These are phyloP conservation scores for Leptopilina syphax DNA, from an alignment of 2,888 invertebrate species.

Conservation along the genomic window DNA sequence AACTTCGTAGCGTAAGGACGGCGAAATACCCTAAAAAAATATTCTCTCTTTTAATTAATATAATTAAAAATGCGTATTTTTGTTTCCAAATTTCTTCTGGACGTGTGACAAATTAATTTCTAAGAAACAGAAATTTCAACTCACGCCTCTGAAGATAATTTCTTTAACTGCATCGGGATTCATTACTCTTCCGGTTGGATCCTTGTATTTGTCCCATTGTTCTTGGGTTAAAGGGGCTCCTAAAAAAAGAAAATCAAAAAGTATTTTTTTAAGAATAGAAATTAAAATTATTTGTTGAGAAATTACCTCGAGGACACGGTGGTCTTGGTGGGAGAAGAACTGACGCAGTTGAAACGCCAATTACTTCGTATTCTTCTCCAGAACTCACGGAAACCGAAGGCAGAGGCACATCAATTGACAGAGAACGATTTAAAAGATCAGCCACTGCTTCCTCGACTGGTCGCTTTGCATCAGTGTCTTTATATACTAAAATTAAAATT, in stretches of 20 bases:
- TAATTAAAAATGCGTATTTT: neutral
- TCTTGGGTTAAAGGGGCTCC: constrained; percentile 85
- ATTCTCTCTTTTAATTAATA: constrained; percentile 10
- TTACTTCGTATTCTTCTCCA: constrained; percentile 86
- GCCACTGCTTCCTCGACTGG: constrained; percentile 82
- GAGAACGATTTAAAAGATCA: constrained; percentile 80
- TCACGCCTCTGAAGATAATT: constrained; percentile 94
- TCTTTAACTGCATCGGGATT: constrained; percentile 89
- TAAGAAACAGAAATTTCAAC: constrained; percentile 64
- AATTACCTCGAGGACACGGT: constrained; percentile 71
- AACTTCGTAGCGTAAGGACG: constrained; percentile 86
- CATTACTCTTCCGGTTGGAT: constrained; percentile 87
- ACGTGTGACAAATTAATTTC: constrained; percentile 9
- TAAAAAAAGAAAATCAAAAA: constrained; percentile 65
- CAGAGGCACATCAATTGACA: constrained; percentile 65
- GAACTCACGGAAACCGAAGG: constrained; percentile 72
- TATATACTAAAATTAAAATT: constrained; percentile 78
- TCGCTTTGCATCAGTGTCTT: constrained; percentile 80
- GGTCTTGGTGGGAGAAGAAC: constrained; percentile 85
- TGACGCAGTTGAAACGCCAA: constrained; percentile 78
- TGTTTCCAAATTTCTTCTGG: too few relatives aligned
- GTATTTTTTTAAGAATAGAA: neutral
- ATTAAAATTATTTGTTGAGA: too few relatives aligned
- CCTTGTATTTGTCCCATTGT: constrained; percentile 90
- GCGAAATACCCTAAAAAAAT: constrained; percentile 85